phyloP scores from a whole-genome alignment of 2,797 vertebrate species.

The Tamandua tetradactyla region DNA sequence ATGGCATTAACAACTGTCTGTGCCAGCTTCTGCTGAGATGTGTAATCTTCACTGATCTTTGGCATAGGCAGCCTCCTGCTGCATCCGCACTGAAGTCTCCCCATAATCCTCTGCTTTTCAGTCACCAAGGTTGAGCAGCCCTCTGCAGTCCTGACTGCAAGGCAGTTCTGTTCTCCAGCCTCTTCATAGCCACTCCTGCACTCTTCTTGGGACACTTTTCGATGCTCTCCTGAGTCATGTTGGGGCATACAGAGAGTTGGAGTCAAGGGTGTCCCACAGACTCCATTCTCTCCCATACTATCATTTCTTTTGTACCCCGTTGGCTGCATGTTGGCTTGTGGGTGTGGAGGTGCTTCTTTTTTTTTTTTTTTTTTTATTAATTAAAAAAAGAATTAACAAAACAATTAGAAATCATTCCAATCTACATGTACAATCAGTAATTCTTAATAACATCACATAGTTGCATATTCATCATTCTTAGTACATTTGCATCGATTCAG shows the following conservation, averaged over 20 bases:
- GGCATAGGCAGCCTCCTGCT: background rate
- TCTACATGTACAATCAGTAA: too few relatives aligned
- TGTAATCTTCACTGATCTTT: background rate
- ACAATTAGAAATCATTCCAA: too few relatives aligned
- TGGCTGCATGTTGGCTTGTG: background rate
- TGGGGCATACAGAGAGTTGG: background rate
- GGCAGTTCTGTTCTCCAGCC: background rate
- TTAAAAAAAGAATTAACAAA: too few relatives aligned
- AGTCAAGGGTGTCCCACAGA: background rate
- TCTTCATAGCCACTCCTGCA: background rate
- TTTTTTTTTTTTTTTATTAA: too few relatives aligned
- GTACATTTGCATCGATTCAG: too few relatives aligned
- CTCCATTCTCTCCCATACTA: background rate
- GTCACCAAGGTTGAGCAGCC: background rate
- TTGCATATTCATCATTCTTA: too few relatives aligned
- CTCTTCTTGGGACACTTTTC: background rate
- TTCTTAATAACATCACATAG: too few relatives aligned
- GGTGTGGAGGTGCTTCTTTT: background rate
- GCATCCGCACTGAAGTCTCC: background rate
- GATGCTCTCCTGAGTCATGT: background rate
- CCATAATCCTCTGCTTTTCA: background rate
- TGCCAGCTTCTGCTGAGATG: background rate
- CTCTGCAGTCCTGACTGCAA: background rate
- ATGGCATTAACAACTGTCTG: background rate
- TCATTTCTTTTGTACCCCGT: background rate